Conservation (phyloP, 2,113 vertebrate genomes). For the Seriola quinqueradiata region DNA sequence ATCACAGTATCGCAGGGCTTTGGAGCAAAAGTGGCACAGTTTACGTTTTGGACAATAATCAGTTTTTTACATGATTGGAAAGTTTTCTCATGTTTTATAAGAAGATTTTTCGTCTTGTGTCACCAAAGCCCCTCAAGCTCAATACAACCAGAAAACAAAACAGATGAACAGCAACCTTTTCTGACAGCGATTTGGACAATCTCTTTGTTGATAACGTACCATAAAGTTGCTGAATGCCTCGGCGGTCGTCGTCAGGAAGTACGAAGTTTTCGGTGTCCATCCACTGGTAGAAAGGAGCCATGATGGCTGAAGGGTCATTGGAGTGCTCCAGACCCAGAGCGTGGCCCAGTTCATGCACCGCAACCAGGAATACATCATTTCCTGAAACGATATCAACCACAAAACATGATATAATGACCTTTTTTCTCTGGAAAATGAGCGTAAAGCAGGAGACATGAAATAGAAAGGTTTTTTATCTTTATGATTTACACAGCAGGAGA, state of each 20-base stretch:
- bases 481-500: background rate
- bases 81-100: background rate
- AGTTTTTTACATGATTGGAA: background rate
- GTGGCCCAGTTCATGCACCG: slow-evolving; percentile 93
- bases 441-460: background rate
- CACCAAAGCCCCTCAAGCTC: background rate
- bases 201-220: slow-evolving; percentile 67
- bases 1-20: background rate
- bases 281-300: slow-evolving; percentile 96
- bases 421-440: background rate
- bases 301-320: slow-evolving; percentile 92
- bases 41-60: background rate
- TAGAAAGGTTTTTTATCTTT: background rate
- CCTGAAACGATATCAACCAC: slow-evolving; percentile 77
- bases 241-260: slow-evolving; percentile 90
- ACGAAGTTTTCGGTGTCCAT: slow-evolving; percentile 93
- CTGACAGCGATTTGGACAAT: background rate
- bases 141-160: too few species aligned
- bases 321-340: slow-evolving; percentile 93
- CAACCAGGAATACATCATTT: slow-evolving; percentile 92
- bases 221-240: slow-evolving; percentile 92
- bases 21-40: background rate
- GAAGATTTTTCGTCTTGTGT: background rate
- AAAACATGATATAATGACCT: background rate
- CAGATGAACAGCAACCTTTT: background rate